Evolutionary conservation across 2,888 invertebrate species (phyloP), one percentile per base, ranked within the genome.

Genomic region (Trachelus troglodyta): DNA sequence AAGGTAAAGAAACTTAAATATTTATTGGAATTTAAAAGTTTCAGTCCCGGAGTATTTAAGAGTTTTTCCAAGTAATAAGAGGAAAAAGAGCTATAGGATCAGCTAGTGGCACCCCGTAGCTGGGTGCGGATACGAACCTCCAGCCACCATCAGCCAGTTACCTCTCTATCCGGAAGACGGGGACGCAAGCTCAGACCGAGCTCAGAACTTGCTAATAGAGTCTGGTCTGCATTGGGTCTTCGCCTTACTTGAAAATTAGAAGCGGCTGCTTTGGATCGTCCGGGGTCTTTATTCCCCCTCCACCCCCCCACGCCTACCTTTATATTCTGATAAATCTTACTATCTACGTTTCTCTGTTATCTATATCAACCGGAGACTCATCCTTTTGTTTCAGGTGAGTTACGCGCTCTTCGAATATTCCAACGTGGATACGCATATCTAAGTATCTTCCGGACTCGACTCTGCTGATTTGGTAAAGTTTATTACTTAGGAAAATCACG

Each of bases 11-110:
- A 89, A 88, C 87, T 89, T 89, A 87, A 88, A 89, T 89, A 90
- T 90, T 89, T 89, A 89, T 89, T 88, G 88, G 87, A 89, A 90
- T 89, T 89, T 89, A 87, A 88, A 89, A 89, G 87, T 89, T 88
- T 81, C 82, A 82, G 77, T 85, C 77, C 81, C 77, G 85, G 87
- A 87, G 89, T 89, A 88, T 89, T 89, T 88, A 89, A 88, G 87
- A 89, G 86, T 90, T 88, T 85, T 82, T 82, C 80, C 81, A 86
- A 88, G 89, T 88, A 87, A 87, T 89, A 86, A 87, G 85, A 86
- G 81, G 83, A 83, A 79, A 80, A 79, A 76, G 56, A 23, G 56
- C 9, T 23, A 23, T 6, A 23, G 56, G 56, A 56, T 56, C 9
- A 56, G 23, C 15, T 9, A 56, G 56, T 23, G 56, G 56, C 2